Evolutionary conservation across 2,888 invertebrate genomes (phyloP).

Genomic region (Hirudinaria manillensis): DNA sequence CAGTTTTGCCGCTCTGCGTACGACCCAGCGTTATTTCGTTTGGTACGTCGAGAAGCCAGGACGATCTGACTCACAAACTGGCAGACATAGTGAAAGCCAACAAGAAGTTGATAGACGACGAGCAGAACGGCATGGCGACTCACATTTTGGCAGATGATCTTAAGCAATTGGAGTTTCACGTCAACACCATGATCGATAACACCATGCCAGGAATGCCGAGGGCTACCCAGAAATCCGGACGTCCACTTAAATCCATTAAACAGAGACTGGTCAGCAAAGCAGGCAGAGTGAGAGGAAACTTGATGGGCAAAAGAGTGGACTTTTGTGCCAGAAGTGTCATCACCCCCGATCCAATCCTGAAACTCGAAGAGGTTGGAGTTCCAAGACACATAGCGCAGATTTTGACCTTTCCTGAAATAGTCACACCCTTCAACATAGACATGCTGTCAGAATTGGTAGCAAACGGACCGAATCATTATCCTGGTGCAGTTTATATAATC

Average conservation of each 20-base stretch:
- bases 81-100: conserved; percentile 97
- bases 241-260: conserved; percentile 94
- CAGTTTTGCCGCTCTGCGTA: conserved; percentile 91
- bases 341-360: conserved; percentile 61
- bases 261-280: conserved; percentile 93
- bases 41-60: conserved; percentile 94
- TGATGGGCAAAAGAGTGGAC: conserved; percentile 99
- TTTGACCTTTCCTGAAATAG: conserved; percentile 95
- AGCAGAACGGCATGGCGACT: conserved; percentile 91
- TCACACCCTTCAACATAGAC: conserved; percentile 95
- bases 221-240: conserved; percentile 76
- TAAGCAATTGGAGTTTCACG: conserved; percentile 95
- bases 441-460: conserved; percentile 84
- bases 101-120: conserved; percentile 88
- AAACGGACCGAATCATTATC: conserved; percentile 94
- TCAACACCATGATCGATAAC: conserved; percentile 94
- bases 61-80: conserved; percentile 96
- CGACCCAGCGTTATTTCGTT: conserved; percentile 97
- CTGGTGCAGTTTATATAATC: conserved; percentile 97
- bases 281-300: conserved; percentile 94
- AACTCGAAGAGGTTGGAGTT: conserved; percentile 94
- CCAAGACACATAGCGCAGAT: conserved; percentile 97
- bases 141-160: conserved; percentile 95
- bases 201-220: conserved; percentile 81
- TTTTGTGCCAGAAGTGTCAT: conserved; percentile 95